Base-by-base conservation (phyloP, 2,113 vertebrate species). In the Hiodon tergisus region DNA sequence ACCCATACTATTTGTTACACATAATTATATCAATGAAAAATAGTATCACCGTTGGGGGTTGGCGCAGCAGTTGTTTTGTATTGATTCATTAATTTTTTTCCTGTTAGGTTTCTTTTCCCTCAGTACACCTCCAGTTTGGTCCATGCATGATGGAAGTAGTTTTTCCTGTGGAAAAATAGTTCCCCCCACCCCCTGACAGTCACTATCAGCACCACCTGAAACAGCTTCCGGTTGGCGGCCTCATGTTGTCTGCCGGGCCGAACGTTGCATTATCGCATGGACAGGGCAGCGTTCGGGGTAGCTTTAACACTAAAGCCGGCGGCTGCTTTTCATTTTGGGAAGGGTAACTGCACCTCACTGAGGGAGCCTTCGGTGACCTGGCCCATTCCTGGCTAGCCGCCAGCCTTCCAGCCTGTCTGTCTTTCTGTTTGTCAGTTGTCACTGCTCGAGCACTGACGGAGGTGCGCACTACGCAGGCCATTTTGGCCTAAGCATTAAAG, bases 271-370 rank as follows among this genome's bases (percentile, higher is more conserved):
- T 47, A 46, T 72, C 31, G 61, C 10, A 72, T 48, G 31, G 31
- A 72, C 57, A 58, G 31, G 58, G 46, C 57, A 72, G 31, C 61
- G 31, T 46, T 5, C 57, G 8, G 13, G 17, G 58, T n/a, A 10
- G 55, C 61, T 70, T 70, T 50, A 53, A 14, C 16, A 70, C 57
- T 70, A 70, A 31, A 57, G 16, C n/a, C 53, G 1, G 17, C 46
- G 69, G 9, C 69, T 70, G 69, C 51, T 70, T 70, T 55, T 70
- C 52, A 70, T 70, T 70, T 70, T 52, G 31, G 9, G 51, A 9
- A 66, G 31, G 31, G 31, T 31, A 10, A 7, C 69, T 46, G 7
- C 53, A 31, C 16, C 31, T 31, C 31, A 46, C 53, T 7, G 46
- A 11, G 16, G 11, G 53, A 70, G 10, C 16, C 31, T 31, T 31